Percentiles rank a stretch among this genome's conserved stretches.
Evolutionary conservation across 2,113 vertebrate genomes (phyloP).

Genomic region (Alouatta palliata): DNA sequence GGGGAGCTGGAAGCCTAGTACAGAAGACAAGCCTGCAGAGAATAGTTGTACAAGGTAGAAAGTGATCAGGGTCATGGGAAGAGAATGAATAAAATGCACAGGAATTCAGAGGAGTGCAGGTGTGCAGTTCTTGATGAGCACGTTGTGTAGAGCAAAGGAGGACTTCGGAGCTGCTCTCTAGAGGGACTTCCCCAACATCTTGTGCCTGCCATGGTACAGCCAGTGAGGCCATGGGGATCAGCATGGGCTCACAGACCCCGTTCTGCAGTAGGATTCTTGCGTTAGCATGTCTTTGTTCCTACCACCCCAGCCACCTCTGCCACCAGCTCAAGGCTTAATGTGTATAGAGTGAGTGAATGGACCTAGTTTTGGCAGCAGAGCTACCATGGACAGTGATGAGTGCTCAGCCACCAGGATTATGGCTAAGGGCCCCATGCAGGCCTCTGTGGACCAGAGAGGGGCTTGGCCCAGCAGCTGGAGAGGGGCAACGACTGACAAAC

Average conservation of each 20-base stretch:
- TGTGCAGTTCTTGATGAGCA: background rate
- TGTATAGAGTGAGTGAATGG: background rate
- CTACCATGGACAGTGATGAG: background rate
- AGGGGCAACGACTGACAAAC: background rate
- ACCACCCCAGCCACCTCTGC: background rate
- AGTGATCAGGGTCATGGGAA: background rate
- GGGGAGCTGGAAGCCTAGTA: background rate
- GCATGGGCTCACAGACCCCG: too few relatives aligned
- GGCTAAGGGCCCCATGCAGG: too few relatives aligned
- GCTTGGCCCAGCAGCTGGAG: background rate
- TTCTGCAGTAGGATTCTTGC: background rate
- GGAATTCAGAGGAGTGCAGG: background rate
- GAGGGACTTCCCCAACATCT: too few relatives aligned
- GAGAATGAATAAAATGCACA: background rate
- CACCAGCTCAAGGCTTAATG: too few relatives aligned
- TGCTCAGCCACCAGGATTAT: background rate
- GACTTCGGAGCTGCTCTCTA: background rate
- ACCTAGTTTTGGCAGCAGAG: background rate
- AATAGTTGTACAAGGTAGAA: background rate
- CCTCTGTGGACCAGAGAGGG: background rate
- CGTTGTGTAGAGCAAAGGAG: background rate
- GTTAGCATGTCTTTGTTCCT: background rate
- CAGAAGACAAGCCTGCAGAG: background rate
- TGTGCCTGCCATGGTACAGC: background rate
- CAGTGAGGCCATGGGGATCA: rapidly evolving